Evolutionary conservation across 2,797 vertebrate species (phyloP).

Genomic region (Alectoris magna): DNA sequence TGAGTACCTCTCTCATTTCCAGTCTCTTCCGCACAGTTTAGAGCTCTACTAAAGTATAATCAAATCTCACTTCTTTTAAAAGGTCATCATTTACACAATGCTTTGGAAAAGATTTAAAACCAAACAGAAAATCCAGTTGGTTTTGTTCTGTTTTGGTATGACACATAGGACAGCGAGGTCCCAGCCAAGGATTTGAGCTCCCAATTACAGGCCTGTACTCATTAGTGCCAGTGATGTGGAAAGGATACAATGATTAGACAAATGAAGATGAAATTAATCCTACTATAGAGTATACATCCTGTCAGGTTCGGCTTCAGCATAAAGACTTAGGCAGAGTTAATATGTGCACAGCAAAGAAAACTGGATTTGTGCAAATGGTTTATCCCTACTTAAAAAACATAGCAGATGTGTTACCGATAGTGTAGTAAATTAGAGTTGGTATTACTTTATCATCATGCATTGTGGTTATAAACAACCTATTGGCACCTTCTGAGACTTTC

Average conservation of each 20-base stretch:
- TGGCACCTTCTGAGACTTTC: not conserved
- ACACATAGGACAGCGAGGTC: not conserved
- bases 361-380: not conserved
- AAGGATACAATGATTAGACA: not conserved
- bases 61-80: not conserved
- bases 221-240: not conserved
- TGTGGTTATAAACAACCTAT: not conserved
- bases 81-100: not conserved
- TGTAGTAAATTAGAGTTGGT: not conserved
- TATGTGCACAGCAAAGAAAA: not conserved
- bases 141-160: not conserved
- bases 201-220: not conserved
- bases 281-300: not conserved
- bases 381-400: not conserved
- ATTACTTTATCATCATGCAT: not conserved
- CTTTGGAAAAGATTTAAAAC: not conserved
- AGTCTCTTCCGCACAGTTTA: not conserved
- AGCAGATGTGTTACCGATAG: not conserved
- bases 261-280: not conserved
- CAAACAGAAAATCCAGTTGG: not conserved
- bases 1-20: accelerated
- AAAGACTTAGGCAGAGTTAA: not conserved
- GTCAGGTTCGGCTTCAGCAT: not conserved
- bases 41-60: not conserved
- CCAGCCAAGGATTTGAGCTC: not conserved